Evolutionary conservation across 2,888 invertebrate genomes (phyloP).

Genomic region (Clusia tigrina): DNA sequence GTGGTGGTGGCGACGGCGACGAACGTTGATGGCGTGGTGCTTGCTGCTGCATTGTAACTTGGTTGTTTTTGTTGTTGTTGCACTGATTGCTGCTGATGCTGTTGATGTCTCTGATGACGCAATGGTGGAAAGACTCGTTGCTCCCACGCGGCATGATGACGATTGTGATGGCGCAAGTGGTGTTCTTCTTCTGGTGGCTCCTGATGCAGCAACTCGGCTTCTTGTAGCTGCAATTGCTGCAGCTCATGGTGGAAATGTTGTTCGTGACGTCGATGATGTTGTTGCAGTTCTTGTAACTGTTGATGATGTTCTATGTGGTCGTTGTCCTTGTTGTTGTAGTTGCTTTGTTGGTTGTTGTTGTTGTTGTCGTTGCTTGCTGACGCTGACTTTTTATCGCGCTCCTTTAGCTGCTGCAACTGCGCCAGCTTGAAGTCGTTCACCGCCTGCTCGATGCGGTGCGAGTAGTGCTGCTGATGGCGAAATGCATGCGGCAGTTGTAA

Average conservation of each 20-base stretch:
- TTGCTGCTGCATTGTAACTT: too few species aligned
- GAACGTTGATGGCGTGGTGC: neutral
- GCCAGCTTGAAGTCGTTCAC: constrained; percentile 39
- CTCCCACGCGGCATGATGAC: constrained; percentile 57
- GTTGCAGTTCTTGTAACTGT: constrained; percentile 36
- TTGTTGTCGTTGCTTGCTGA: constrained; percentile 13
- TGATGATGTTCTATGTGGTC: constrained; percentile 23
- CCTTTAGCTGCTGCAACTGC: constrained; percentile 30
- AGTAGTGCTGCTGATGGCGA: constrained; percentile 51
- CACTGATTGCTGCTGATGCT: too few species aligned
- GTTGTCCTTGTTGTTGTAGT: constrained; percentile 31
- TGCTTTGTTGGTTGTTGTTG: constrained; percentile 28
- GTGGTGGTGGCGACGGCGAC: neutral
- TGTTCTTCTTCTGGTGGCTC: constrained; percentile 43
- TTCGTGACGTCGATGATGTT: constrained; percentile 49
- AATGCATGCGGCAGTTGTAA: constrained; percentile 44
- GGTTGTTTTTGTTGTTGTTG: constrained; percentile 21
- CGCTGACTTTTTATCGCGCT: constrained; percentile 5
- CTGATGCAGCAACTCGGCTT: constrained; percentile 27
- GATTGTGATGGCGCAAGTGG: constrained; percentile 60
- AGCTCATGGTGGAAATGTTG: constrained; percentile 41
- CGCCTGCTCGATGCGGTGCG: constrained; percentile 45
- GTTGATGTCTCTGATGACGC: constrained; percentile 43
- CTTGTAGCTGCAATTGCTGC: constrained; percentile 26
- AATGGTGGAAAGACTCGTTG: constrained; percentile 53